Conservation (phyloP, 2,888 invertebrate genomes). For the Cacoxenus indagator region DNA sequence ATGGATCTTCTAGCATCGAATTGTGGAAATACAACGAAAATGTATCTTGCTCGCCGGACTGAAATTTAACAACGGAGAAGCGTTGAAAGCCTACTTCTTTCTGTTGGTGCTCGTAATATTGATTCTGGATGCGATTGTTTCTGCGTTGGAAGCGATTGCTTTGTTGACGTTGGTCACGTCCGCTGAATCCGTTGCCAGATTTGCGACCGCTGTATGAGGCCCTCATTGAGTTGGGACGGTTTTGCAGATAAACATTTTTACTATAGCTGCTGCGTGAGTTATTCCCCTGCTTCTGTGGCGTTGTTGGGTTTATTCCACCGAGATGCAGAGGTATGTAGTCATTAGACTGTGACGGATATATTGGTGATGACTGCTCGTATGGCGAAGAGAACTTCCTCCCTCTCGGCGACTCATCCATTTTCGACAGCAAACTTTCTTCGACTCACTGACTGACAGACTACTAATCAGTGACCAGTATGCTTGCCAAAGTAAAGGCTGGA, state of each 20-base stretch:
- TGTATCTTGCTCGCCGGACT: constrained; percentile 2
- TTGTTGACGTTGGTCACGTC: constrained; percentile 16
- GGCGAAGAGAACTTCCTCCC: constrained; percentile 51
- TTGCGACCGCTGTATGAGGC: neutral
- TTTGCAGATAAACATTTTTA: neutral
- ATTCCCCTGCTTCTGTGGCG: neutral
- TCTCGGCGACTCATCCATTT: no score
- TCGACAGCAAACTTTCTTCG: no score
- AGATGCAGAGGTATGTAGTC: constrained; percentile 60
- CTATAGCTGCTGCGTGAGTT: neutral
- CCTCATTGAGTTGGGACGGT: no score
- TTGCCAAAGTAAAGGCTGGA: no score
- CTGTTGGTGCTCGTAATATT: neutral
- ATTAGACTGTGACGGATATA: constrained; percentile 66
- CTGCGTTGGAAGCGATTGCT: neutral
- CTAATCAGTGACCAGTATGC: no score
- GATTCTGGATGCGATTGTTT: constrained; percentile 14
- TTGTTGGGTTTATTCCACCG: constrained; percentile 44
- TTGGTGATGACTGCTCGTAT: constrained; percentile 46
- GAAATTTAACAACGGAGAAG: neutral
- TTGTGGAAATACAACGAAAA: constrained; percentile 56
- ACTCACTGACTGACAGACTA: no score
- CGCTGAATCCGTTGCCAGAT: constrained; percentile 19
- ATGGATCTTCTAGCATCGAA: constrained; percentile 69
- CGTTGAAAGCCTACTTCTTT: neutral